Evolutionary conservation across 2,113 vertebrate genomes (phyloP), one percentile per base, ranked within the genome.

Genomic region (Muscicapa adusta): DNA sequence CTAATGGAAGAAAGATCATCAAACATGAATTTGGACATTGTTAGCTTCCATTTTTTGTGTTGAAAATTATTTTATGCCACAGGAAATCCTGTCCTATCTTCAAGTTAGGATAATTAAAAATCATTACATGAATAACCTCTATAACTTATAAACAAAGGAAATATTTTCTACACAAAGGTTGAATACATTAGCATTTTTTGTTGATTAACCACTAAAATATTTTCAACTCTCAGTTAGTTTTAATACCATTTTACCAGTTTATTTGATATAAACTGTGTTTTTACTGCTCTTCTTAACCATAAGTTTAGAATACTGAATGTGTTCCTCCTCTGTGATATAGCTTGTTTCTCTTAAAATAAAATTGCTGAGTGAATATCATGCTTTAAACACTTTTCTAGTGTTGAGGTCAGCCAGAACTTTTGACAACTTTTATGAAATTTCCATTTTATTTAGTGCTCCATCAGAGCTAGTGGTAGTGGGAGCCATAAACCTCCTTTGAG

Each of bases 81-180:
- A 88, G 79, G 88, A 94, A 93, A 80, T 85, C 36, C 38, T 76
- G 58, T 67, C 50, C 58, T 43, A 31, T 92, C 75, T 67, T 93
- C 65, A 81, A 67, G 77, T 86, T 61, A 66, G 51, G n/a, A 75
- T 91, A 47, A 84, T 90, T 92, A 71, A 28, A 95, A 92, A 65
- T 78, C 57, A 43, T 89, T 85, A 40, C 18, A 63, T 14, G 9
- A 91, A 56, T 85, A 90, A 67, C 31, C 31, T 19, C 33, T 50
- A 4, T 70, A 51, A 79, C 43, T 73, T 58, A 54, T 51, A 94
- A 82, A 68, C 71, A 83, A 45, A 79, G 45, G 34, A 82, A 88
- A 36, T 91, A 40, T 54, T 88, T 85, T 65, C 9, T 58, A n/a
- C 38, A 29, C 9, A 13, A 1, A 6, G 24, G 24, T 50, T 70